Evolutionary conservation across 2,888 invertebrate genomes (phyloP), one percentile per base, ranked within the genome.

Genomic region (Masnerella sp.): DNA sequence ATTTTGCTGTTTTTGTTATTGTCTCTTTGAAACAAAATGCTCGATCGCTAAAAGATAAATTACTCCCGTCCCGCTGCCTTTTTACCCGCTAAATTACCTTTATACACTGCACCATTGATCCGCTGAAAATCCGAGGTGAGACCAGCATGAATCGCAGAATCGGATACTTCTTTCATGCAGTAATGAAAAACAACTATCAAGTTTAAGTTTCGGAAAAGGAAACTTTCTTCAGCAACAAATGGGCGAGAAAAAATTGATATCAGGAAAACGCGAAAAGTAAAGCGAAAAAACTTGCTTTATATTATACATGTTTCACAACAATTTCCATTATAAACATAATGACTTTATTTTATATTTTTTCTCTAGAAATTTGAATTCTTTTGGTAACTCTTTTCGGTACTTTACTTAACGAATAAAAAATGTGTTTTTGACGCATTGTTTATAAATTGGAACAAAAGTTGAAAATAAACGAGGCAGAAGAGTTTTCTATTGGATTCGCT

Each of bases 1-100:
- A 12, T 38, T 38, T 49, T 18, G n/a, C 18, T 38, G 20, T 49
- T 40, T 49, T 62, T 62, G 30, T 52, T 51, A 30, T 62, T 51
- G 49, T 20, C 40, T 20, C 51, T 30, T 42, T 7, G 20, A 12
- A 61, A 49, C 45, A 34, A 59, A 45, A 43, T 47, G 47, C 30
- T 9, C 42, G 34, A 64, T 52, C 52, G 25, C 38, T 42, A 38
- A 75, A 77, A 78, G 79, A 81, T 82, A 81, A 81, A 80, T 82
- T 77, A 79, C 76, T 78, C 59, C 54, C 64, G 78, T 76, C 40
- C 77, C 77, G 76, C 80, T 80, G 80, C 76, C 76, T 78, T 77
- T 73, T 78, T 77, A 67, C 61, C 80, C 82, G 78, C 79, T 82
- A 81, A 82, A 82, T 81, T 80, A 82, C 79, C 78, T 73, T 68